These are phyloP conservation scores for Phodopus roborovskii DNA, from an alignment of 2,113 vertebrate species.

Conservation along the genomic window DNA sequence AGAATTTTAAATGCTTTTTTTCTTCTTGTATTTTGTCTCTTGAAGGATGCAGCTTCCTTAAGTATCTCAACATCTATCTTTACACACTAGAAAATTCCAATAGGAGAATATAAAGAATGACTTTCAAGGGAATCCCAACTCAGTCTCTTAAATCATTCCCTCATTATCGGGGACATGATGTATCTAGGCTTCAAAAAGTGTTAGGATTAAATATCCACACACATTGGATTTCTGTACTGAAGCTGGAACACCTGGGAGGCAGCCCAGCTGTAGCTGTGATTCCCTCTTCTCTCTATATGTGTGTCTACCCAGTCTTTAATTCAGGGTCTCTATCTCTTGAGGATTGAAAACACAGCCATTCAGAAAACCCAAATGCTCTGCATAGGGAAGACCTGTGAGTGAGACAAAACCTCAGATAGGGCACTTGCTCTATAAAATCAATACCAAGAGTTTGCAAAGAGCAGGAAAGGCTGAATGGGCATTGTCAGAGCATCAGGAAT, in stretches of 20 bases:
- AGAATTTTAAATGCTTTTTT: neutral
- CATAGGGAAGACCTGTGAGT: neutral
- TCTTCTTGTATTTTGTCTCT: neutral
- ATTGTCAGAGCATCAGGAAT: neutral
- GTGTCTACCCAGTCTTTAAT: neutral
- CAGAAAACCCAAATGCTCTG: neutral
- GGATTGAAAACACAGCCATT: neutral
- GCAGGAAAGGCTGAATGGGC: neutral
- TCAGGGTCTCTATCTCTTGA: neutral
- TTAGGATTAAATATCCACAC: neutral
- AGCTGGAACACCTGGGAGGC: neutral
- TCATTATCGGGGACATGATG: neutral
- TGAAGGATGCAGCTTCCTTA: neutral
- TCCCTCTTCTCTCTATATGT: neutral
- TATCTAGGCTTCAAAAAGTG: neutral
- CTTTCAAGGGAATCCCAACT: neutral
- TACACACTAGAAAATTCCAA: neutral
- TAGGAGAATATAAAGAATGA: neutral
- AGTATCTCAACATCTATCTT: neutral
- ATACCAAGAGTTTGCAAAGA: neutral
- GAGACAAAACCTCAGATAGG: neutral
- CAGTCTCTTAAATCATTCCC: neutral
- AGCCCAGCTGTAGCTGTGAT: neutral
- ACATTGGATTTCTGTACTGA: neutral
- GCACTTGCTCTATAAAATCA: neutral